phyloP scores from a whole-genome alignment of 2,888 invertebrate species.

The Nomada fabriciana region DNA sequence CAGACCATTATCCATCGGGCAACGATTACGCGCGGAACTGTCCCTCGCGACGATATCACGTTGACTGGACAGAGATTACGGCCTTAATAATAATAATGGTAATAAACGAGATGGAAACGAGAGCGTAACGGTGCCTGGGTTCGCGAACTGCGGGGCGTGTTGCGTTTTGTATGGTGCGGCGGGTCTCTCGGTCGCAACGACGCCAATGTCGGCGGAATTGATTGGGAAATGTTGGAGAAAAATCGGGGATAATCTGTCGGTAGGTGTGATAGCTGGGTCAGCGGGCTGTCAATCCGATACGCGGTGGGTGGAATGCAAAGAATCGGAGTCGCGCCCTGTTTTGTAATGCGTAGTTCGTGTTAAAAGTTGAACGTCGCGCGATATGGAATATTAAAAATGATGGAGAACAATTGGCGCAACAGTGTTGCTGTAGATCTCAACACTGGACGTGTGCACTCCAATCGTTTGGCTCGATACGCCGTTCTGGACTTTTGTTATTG shows the following conservation, averaged over 20 bases:
- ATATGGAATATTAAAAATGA: too few species aligned
- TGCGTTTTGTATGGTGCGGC: constrained; percentile 30
- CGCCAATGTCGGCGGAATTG: constrained; percentile 45
- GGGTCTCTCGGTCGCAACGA: constrained; percentile 15
- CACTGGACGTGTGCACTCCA: too few species aligned
- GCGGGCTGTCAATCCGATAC: constrained; percentile 43
- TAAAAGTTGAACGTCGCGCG: too few species aligned
- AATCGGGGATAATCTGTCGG: constrained; percentile 49
- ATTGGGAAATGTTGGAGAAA: constrained; percentile 53
- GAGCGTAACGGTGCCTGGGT: constrained; percentile 32
- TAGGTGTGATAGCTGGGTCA: constrained; percentile 44
- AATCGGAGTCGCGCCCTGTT: constrained; percentile 40
- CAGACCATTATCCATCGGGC: constrained; percentile 70
- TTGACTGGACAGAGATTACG: constrained; percentile 56
- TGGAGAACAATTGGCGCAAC: too few species aligned
- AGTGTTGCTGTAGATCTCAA: too few species aligned
- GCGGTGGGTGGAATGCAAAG: constrained; percentile 38
- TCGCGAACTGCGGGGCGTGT: not conserved
- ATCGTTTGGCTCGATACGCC: too few species aligned
- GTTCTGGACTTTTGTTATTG: too few species aligned
- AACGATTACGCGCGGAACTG: constrained; percentile 48
- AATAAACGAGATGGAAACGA: constrained; percentile 64
- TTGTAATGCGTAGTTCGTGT: constrained; percentile 14
- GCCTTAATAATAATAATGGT: constrained; percentile 64
- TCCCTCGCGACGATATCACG: constrained; percentile 56